Evolutionary conservation across 2,797 vertebrate genomes (phyloP).

Genomic region (Glyptemys insculpta): DNA sequence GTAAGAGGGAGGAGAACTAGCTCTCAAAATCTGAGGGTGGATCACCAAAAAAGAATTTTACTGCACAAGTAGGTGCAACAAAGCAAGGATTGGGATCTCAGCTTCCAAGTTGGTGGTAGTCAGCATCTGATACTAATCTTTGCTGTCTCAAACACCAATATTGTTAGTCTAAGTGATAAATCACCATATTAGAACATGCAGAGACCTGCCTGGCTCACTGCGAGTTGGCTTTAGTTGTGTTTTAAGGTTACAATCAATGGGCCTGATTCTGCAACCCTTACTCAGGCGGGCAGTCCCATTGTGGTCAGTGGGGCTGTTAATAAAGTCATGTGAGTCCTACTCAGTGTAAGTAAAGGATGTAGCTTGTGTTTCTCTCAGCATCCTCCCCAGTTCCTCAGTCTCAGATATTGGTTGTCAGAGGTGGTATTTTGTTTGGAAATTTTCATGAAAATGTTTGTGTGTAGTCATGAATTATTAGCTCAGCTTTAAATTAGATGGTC

Average conservation of each 20-base stretch:
- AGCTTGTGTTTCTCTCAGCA: neutral
- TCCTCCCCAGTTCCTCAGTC: fast-evolving
- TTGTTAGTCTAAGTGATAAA: neutral
- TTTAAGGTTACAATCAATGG: neutral
- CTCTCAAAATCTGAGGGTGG: neutral
- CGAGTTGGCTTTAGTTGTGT: neutral
- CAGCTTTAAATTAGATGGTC: constrained; percentile 21
- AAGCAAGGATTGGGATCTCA: too few species aligned
- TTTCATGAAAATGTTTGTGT: neutral
- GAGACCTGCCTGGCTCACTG: neutral
- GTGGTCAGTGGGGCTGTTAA: neutral
- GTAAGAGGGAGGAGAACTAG: neutral
- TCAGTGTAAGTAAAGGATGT: too few species aligned
- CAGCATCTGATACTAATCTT: neutral
- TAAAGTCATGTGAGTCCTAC: neutral
- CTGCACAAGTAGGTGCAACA: neutral
- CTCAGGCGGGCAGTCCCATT: too few species aligned
- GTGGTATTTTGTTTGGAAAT: fast-evolving
- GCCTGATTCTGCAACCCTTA: neutral
- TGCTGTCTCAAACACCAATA: neutral
- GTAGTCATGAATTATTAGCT: constrained; percentile 25
- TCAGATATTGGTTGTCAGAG: neutral
- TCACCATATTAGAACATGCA: fast-evolving
- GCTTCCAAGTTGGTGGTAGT: neutral
- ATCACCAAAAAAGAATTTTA: too few species aligned